Conservation (phyloP, 2,113 vertebrate species). For the Toxotes chatareus region DNA sequence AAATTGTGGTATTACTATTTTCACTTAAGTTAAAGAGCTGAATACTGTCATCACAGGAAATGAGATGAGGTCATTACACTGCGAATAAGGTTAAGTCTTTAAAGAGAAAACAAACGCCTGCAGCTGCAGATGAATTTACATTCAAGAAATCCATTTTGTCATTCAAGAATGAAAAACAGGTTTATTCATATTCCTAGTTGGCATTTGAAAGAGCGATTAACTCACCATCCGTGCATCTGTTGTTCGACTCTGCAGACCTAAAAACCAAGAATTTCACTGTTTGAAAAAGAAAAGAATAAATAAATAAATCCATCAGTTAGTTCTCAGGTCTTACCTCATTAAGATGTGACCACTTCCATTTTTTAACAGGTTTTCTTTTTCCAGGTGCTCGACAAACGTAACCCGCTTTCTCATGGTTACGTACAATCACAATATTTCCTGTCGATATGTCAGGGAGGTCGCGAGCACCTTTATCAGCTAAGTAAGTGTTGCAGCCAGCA, state of each 20-base stretch:
- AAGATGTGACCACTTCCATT: conserved; percentile 31
- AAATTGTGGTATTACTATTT: too few species aligned
- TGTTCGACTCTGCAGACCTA: conserved; percentile 57
- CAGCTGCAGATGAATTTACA: not conserved
- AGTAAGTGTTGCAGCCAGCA: conserved; percentile 30
- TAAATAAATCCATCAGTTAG: not conserved
- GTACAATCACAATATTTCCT: conserved; percentile 15
- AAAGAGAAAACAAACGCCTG: not conserved
- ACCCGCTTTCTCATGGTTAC: conserved; percentile 68
- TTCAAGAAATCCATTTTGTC: not conserved
- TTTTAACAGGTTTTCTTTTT: conserved; percentile 53
- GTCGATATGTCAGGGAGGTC: not conserved
- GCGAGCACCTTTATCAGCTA: conserved; percentile 11
- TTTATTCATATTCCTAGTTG: not conserved
- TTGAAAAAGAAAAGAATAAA: not conserved
- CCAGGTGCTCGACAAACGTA: conserved; percentile 69
- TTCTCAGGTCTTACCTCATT: conserved; percentile 54
- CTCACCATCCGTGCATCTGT: conserved; percentile 50
- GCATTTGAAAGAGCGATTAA: not conserved
- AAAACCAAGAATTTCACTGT: not conserved
- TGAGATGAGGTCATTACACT: not conserved
- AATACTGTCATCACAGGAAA: not conserved
- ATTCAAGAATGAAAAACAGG: not conserved
- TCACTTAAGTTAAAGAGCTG: not conserved
- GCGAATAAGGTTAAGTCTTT: not conserved